Conservation (phyloP, 2,888 invertebrate genomes). For the Dimorphilus gyrociliatus region DNA sequence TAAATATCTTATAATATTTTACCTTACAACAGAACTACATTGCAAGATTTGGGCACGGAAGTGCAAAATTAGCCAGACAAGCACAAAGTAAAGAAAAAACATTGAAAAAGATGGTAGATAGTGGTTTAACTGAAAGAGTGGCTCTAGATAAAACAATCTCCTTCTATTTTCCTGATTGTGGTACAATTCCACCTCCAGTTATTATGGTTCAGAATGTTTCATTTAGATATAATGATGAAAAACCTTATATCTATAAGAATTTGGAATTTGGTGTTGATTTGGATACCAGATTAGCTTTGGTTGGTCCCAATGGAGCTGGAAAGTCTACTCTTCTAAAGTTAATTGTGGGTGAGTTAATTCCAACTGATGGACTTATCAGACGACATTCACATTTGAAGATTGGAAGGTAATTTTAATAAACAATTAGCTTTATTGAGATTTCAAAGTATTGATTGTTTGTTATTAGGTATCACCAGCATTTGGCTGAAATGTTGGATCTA, state of each 20-base stretch:
- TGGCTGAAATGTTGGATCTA: slow-evolving; percentile 85
- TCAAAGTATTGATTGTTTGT: slow-evolving; percentile 1
- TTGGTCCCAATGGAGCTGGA: slow-evolving; percentile 94
- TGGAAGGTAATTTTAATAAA: slow-evolving; percentile 53
- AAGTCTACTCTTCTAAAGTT: slow-evolving; percentile 93
- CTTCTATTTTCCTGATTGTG: slow-evolving; percentile 89
- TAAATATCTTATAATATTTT: too few relatives aligned
- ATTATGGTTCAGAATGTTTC: slow-evolving; percentile 98
- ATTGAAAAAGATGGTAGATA: slow-evolving; percentile 95
- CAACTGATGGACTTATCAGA: slow-evolving; percentile 87
- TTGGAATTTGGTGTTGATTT: slow-evolving; percentile 97
- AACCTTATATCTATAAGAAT: slow-evolving; percentile 85
- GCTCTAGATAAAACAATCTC: slow-evolving; percentile 53
- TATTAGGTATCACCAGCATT: slow-evolving; percentile 45
- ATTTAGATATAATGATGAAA: slow-evolving; percentile 70
- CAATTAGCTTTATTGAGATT: slow-evolving; percentile 2
- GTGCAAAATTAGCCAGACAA: slow-evolving; percentile 91
- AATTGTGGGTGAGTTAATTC: slow-evolving; percentile 82
- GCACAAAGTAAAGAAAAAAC: slow-evolving; percentile 99
- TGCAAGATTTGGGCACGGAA: slow-evolving; percentile 96
- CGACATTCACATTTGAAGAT: slow-evolving; percentile 94
- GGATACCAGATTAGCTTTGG: slow-evolving; percentile 81
- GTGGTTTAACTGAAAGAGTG: slow-evolving; percentile 89
- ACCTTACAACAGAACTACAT: slow-evolving; percentile 78
- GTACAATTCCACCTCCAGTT: slow-evolving; percentile 90